Evolutionary conservation across 2,888 invertebrate species (phyloP).

Genomic region (Orchesellides sinensis): DNA sequence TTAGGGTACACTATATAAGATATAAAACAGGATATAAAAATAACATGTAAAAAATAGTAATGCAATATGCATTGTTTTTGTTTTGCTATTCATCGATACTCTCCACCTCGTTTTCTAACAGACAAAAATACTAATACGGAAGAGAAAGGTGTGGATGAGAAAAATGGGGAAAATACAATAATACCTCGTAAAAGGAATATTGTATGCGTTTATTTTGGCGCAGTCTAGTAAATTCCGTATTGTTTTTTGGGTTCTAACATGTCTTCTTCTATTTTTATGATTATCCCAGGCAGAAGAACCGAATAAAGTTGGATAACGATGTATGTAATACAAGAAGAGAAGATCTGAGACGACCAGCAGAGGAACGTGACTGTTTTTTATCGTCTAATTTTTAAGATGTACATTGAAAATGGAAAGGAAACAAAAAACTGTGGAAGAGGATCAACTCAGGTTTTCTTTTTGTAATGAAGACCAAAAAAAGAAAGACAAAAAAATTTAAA

Average conservation of each 20-base stretch:
- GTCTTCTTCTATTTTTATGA: conserved; percentile 5
- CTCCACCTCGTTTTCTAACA: conserved; percentile 9
- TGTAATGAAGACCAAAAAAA: no score
- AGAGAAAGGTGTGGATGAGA: not conserved
- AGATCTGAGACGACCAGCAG: conserved; percentile 4
- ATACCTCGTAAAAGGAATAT: conserved; percentile 18
- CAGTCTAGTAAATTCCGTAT: not conserved
- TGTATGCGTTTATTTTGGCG: not conserved
- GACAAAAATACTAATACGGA: not conserved
- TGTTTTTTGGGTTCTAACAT: not conserved
- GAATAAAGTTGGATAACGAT: no score
- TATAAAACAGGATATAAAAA: not conserved
- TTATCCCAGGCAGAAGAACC: conserved; percentile 16
- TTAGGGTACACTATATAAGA: not conserved
- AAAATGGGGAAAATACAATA: not conserved
- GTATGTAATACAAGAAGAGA: no score
- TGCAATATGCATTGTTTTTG: conserved; percentile 56
- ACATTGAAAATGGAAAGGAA: not conserved
- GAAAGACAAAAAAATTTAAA: conserved; percentile 4
- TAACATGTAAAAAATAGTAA: conserved; percentile 43
- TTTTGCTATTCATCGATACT: conserved; percentile 57
- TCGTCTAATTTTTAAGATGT: not conserved
- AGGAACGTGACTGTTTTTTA: not conserved
- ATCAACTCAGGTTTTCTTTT: no score
- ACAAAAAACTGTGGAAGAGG: conserved; percentile 20